A percentile compares a stretch with the other conserved stretches of the same genome.
These are phyloP conservation scores for Oryzias curvinotus DNA, from an alignment of 2,113 vertebrate species.

Conservation along the genomic window DNA sequence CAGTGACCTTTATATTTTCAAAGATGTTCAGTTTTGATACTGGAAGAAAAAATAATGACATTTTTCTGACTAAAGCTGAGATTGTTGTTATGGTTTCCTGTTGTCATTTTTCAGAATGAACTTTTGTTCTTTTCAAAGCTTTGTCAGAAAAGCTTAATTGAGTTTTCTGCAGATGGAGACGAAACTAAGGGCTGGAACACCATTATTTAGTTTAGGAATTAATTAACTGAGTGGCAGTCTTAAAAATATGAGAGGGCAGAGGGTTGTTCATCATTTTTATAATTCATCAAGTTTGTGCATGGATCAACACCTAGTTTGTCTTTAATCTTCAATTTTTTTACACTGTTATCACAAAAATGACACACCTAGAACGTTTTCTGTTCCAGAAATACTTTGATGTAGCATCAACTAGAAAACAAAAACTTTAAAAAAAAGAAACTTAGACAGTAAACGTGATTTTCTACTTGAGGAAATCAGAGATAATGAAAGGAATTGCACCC, in stretches of 20 bases:
- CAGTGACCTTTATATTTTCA: conserved; percentile 9
- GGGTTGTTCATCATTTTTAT: conserved; percentile 2
- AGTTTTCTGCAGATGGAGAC: conserved; percentile 36
- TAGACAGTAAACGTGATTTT: too few species aligned
- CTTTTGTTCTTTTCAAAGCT: conserved; percentile 7
- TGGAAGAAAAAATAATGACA: conserved; percentile 30
- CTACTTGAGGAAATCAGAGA: too few species aligned
- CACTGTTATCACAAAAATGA: too few species aligned
- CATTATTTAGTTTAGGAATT: conserved; percentile 25
- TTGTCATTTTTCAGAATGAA: conserved; percentile 3
- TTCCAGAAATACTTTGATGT: too few species aligned
- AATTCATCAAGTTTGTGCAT: conserved; percentile 1
- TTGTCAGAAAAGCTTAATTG: conserved; percentile 32
- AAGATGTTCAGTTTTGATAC: neutral
- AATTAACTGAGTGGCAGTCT: conserved; percentile 37
- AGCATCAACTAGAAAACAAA: too few species aligned
- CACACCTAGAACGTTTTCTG: too few species aligned
- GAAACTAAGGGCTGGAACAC: conserved; percentile 10
- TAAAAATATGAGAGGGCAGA: conserved; percentile 23
- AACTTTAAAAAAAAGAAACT: too few species aligned
- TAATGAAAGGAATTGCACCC: too few species aligned
- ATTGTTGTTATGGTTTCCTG: neutral
- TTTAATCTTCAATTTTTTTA: too few species aligned
- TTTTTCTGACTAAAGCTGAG: conserved; percentile 1
- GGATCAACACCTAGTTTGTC: neutral